Evolutionary conservation across 1,140 invertebrate genomes (phyloP).

Genomic region (Lamellibrachia luymesi): DNA sequence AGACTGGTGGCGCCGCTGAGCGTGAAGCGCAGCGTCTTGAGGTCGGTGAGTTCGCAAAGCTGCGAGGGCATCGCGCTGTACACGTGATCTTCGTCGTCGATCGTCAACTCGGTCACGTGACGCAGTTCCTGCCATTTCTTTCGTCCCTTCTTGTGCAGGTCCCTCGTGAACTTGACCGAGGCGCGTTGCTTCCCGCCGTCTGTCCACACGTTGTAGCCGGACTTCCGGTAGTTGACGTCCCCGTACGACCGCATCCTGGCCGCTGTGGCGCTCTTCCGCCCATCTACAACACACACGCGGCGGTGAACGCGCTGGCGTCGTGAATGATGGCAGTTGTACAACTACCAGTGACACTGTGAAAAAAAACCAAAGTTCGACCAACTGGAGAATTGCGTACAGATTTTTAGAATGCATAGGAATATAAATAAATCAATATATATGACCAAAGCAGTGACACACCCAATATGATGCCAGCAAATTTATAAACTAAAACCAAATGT

Average conservation of each 20-base stretch:
- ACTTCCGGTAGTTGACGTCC: not conserved
- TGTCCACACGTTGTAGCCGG: not conserved
- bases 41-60: not conserved
- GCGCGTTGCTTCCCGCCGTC: not conserved
- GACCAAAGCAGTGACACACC: no score
- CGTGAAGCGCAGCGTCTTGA: not conserved
- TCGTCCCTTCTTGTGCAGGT: not conserved
- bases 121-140: slow-evolving; percentile 15
- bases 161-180: not conserved
- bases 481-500: no score
- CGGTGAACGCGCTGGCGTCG: not conserved
- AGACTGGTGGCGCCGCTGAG: not conserved
- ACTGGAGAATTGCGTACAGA: no score
- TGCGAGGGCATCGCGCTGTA: not conserved
- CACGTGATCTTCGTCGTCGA: not conserved
- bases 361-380: no score
- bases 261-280: not conserved
- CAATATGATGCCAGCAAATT: no score
- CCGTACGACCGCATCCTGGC: not conserved
- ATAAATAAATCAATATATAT: no score
- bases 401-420: no score
- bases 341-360: not conserved
- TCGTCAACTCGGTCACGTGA: not conserved
- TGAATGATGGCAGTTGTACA: not conserved
- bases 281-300: not conserved